Evolutionary conservation across 2,797 vertebrate genomes (phyloP).

Genomic region (Falco peregrinus): DNA sequence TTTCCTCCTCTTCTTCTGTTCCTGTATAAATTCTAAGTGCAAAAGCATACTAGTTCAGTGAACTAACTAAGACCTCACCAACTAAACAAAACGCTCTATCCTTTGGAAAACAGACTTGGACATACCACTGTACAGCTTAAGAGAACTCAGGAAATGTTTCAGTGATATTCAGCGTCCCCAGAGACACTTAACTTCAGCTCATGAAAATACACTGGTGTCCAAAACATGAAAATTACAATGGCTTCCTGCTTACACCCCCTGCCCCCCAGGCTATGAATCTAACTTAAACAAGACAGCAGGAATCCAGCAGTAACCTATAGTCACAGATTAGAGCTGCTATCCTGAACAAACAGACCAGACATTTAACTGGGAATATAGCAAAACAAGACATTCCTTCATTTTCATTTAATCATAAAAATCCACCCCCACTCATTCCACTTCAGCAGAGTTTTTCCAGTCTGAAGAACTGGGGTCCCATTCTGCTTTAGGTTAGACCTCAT

Average conservation of each 20-base stretch:
- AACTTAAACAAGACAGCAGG: constrained; percentile 79
- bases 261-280: constrained; percentile 31
- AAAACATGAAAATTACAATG: constrained; percentile 73
- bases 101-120: constrained; percentile 68
- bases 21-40: background rate
- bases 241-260: constrained; percentile 69
- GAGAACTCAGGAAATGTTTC: constrained; percentile 81
- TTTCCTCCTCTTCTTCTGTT: background rate
- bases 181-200: constrained; percentile 73
- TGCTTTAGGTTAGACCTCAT: background rate
- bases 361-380: background rate
- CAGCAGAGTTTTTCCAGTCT: background rate
- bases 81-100: constrained; percentile 70
- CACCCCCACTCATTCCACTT: background rate
- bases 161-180: constrained; percentile 75
- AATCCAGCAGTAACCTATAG: constrained; percentile 60
- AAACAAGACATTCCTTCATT: constrained; percentile 38
- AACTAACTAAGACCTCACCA: constrained; percentile 54
- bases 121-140: constrained; percentile 67
- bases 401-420: constrained; percentile 3
- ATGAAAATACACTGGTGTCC: constrained; percentile 76
- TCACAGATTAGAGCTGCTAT: constrained; percentile 31
- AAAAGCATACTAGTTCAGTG: constrained; percentile 24
- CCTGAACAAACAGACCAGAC: constrained; percentile 13
- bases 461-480: background rate